Percentiles rank a stretch among this genome's conserved stretches.
Conservation (phyloP, 2,888 invertebrate genomes). For the Doris montereyensis region DNA sequence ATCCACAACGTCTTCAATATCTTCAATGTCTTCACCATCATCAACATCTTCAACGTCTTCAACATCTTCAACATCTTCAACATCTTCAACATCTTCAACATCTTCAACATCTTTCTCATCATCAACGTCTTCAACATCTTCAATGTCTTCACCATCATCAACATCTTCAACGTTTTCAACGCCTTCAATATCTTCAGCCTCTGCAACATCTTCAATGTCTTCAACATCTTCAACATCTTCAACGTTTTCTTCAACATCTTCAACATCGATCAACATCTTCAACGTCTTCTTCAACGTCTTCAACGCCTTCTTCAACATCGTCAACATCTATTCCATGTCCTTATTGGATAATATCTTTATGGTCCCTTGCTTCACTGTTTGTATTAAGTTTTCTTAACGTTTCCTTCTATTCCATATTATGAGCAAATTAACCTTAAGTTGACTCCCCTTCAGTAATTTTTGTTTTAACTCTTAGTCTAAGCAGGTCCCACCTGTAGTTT, state of each 20-base stretch:
- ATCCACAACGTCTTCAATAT: neutral
- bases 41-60: neutral
- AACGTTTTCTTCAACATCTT: conserved; percentile 5
- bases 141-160: conserved; percentile 6
- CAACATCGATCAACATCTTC: too few species aligned
- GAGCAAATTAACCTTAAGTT: too few species aligned
- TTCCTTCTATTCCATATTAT: too few species aligned
- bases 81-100: neutral
- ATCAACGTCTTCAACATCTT: too few species aligned
- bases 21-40: neutral
- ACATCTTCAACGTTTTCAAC: neutral
- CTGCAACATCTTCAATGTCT: neutral
- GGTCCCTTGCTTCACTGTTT: too few species aligned
- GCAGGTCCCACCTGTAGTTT: conserved; percentile 70
- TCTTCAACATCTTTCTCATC: conserved; percentile 10
- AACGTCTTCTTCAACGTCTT: too few species aligned
- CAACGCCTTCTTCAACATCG: too few species aligned
- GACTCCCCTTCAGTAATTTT: too few species aligned
- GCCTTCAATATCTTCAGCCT: conserved; percentile 6
- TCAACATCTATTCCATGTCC: too few species aligned
- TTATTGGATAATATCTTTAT: too few species aligned
- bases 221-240: neutral
- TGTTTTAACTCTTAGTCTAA: too few species aligned
- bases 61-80: neutral
- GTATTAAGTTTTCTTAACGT: too few species aligned